phyloP scores from a whole-genome alignment of 2,113 vertebrate genomes.

The Phrynocephalus versicolor region DNA sequence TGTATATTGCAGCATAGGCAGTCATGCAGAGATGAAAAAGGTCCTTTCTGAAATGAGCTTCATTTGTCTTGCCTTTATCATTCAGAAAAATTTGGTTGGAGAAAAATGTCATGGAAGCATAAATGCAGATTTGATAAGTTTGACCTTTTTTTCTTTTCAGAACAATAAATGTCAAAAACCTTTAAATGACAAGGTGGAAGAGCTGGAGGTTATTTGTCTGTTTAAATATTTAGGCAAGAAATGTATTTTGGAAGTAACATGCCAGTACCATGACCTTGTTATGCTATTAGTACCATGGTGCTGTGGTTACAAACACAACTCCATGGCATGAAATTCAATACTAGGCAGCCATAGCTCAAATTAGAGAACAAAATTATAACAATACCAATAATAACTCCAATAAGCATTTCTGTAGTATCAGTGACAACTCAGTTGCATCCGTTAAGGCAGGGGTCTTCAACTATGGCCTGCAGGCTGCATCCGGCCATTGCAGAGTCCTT shows the following conservation, averaged over 20 bases:
- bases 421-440: not conserved
- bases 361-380: not conserved
- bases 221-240: constrained; percentile 79
- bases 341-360: not conserved
- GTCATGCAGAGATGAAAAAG: constrained; percentile 46
- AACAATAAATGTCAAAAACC: constrained; percentile 80
- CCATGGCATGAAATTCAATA: no score
- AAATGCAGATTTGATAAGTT: constrained; percentile 77
- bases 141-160: constrained; percentile 78
- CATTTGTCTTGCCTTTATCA: constrained; percentile 66
- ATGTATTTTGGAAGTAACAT: constrained; percentile 62
- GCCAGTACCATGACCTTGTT: constrained; percentile 44
- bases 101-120: constrained; percentile 77
- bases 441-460: no score
- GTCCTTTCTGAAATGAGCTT: constrained; percentile 57
- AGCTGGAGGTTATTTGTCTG: constrained; percentile 73
- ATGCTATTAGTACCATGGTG: not conserved
- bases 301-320: no score
- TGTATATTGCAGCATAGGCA: constrained; percentile 1
- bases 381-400: not conserved
- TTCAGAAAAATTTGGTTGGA: constrained; percentile 72
- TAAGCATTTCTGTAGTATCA: not conserved
- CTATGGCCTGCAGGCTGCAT: no score
- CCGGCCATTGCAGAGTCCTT: no score
- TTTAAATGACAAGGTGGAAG: constrained; percentile 75